Conservation (phyloP, 2,113 vertebrate genomes). For the Cardinalis cardinalis region DNA sequence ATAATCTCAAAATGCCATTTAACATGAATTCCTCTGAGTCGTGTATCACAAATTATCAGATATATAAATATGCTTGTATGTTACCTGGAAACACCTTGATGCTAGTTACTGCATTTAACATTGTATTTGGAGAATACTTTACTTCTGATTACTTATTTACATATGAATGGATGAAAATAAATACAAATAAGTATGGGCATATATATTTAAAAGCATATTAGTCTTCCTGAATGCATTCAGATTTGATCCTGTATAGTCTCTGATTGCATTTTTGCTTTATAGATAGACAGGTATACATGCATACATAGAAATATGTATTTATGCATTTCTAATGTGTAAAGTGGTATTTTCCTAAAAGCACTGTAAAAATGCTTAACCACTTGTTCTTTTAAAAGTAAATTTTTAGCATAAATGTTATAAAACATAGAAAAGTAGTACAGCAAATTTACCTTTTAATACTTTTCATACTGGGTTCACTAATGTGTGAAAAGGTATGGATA, state of each 20-base stretch:
- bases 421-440: background rate
- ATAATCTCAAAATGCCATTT: background rate
- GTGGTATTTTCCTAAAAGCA: background rate
- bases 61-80: background rate
- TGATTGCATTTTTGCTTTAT: background rate
- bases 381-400: background rate
- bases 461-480: background rate
- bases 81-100: background rate
- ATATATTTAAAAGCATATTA: background rate
- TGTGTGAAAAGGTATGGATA: background rate
- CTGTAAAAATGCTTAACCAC: background rate
- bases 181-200: accelerated
- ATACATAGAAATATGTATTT: background rate
- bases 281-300: background rate
- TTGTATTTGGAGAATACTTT: background rate
- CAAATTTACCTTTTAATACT: background rate
- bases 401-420: background rate
- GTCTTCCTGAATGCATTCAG: background rate
- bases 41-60: background rate
- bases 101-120: background rate
- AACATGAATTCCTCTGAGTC: background rate
- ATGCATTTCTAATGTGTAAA: background rate
- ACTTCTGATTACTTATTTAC: background rate
- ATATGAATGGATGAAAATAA: background rate
- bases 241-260: background rate